Base-by-base conservation (phyloP, 2,113 vertebrate species). In the Rhea pennata region DNA sequence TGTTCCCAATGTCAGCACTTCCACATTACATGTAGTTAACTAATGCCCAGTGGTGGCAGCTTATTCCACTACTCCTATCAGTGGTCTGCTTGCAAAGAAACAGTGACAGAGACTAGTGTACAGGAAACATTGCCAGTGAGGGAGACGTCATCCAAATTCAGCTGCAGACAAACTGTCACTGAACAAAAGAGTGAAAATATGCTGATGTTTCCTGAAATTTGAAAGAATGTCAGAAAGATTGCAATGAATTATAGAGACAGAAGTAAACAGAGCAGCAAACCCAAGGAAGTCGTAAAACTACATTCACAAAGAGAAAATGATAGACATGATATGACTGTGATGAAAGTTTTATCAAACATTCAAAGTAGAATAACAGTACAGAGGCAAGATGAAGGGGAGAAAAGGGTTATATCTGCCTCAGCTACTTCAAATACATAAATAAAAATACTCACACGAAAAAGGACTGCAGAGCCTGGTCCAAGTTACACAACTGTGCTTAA, bases 51-150 rank as follows among this genome's bases (percentile, higher is more conserved):
- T 79, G 78, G 66, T 96, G 86, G 92, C 90, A 97, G 82, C 78
- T 97, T 96, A 88, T 97, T 95, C 75, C 66, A 82, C 51, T 83
- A 92, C 77, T 95, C 84, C 73, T 96, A 75, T 93, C 95, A 93
- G 87, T 65, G 64, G 66, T 90, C 86, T 95, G 97, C 97, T 94
- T 98, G 91, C 95, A 96, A 97, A 97, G 91, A 97, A 95, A 94
- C 17, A 91, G 53, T 95, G 83, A 96, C 75, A 91, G 79, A 96
- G 95, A 96, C 90, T 90, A 97, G 94, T 96, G 79, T 94, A 93
- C 95, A 80, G 77, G 70, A 97, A 97, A 97, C 96, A 96, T 92
- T 97, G 81, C 87, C 75, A 93, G 90, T 39, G 11, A 95, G 86
- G 79, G 53, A 97, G 78, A 92, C 62, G 86, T 93, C 79, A 95